Evolutionary conservation across 2,888 invertebrate genomes (phyloP).

Genomic region (Melanostoma mellinum): DNA sequence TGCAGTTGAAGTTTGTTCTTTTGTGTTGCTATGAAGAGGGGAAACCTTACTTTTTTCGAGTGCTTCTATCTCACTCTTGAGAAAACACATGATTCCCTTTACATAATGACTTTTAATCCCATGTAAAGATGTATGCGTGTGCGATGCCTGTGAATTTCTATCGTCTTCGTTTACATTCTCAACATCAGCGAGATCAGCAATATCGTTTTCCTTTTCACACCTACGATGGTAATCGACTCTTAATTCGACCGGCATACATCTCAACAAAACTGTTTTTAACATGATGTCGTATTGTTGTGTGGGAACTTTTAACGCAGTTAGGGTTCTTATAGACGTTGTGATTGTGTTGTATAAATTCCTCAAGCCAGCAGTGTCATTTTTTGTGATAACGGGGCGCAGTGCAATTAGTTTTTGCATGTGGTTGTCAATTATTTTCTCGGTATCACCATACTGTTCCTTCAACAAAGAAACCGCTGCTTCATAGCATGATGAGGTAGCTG

Average conservation of each 20-base stretch:
- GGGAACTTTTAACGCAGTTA: slow-evolving; percentile 34
- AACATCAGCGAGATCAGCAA: no score
- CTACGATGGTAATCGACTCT: slow-evolving; percentile 1
- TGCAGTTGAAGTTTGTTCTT: no score
- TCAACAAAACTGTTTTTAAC: slow-evolving; percentile 16
- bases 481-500: slow-evolving; percentile 31
- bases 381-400: slow-evolving; percentile 9
- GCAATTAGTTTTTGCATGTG: slow-evolving; percentile 27
- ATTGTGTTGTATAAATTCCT: slow-evolving; percentile 29
- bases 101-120: not conserved
- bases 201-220: slow-evolving; percentile 2
- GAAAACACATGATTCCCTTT: no score
- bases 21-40: no score
- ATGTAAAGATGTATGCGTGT: not conserved
- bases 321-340: slow-evolving; percentile 23
- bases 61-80: no score
- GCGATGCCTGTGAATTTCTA: not conserved
- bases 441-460: slow-evolving; percentile 24
- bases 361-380: not conserved
- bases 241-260: slow-evolving; percentile 17
- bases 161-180: no score
- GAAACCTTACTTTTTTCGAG: no score
- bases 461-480: slow-evolving; percentile 24
- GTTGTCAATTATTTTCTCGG: slow-evolving; percentile 24
- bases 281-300: slow-evolving; percentile 27